Percentiles rank a stretch among this genome's conserved stretches.
phyloP scores from a whole-genome alignment of 2,113 vertebrate species.

The Atrichornis clamosus region DNA sequence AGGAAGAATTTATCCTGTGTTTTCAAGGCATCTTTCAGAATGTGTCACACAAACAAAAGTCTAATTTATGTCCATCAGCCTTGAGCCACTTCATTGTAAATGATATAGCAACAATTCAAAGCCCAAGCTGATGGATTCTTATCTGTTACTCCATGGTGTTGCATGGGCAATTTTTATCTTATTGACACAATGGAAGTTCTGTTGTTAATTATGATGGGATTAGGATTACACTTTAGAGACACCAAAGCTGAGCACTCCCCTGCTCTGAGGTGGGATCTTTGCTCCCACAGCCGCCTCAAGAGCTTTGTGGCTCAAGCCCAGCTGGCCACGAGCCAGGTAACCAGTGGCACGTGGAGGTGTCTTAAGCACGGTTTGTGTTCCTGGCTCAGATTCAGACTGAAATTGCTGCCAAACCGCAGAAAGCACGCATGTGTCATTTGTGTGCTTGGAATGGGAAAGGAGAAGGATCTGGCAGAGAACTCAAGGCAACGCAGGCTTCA shows the following conservation, averaged over 20 bases:
- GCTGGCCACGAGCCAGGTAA: neutral
- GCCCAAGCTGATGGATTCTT: neutral
- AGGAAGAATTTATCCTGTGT: neutral
- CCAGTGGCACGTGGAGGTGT: neutral
- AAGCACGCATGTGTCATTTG: neutral
- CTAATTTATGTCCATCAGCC: neutral
- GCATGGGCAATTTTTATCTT: neutral
- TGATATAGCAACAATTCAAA: neutral
- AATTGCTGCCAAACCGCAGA: neutral
- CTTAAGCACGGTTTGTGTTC: neutral
- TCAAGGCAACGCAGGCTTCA: neutral
- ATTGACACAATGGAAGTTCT: neutral
- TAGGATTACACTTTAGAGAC: neutral
- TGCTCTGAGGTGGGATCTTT: fast-evolving
- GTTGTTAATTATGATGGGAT: neutral
- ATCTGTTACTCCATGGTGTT: no score
- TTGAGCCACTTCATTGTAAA: neutral
- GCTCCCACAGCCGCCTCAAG: neutral
- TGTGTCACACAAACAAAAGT: neutral
- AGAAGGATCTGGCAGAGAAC: neutral
- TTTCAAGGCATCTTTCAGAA: neutral
- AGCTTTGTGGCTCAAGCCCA: neutral
- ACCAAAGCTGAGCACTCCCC: neutral
- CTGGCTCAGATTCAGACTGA: neutral
- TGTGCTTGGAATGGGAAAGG: neutral